Base-by-base conservation (phyloP, 2,797 vertebrate species). In the Liasis olivaceus region DNA sequence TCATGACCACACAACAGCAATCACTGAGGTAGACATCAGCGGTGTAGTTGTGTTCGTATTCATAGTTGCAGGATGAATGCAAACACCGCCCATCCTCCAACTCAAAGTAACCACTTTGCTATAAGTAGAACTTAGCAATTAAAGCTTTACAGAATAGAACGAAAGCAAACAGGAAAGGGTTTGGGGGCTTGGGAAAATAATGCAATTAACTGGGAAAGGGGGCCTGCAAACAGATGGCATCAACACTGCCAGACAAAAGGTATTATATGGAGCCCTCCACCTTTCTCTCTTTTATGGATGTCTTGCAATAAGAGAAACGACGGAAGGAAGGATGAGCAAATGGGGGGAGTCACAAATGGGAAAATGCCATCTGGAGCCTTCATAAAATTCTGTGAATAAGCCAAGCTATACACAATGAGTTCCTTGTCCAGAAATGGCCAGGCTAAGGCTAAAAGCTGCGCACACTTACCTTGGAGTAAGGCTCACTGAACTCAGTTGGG, bases 91-190 rank as follows among this genome's bases (percentile, higher is more conserved):
- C n/a, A 85, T 85, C 60, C 62, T 90, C 86, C 86, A 88, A 26
- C 69, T 90, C 85, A 47, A 88, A 90, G 69, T 64, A 84, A 64
- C 85, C 60, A 93, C 51, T 93, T 91, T 54, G 63, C 85, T 94
- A 85, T 85, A 94, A 92, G 86, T 72, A 56, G 62, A 92, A 84
- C 62, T 84, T 84, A 92, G 72, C 77, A 90, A 85, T 92, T 94
- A 92, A 81, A 64, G 42, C 72, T 56, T 92, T 72, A 62, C 20
- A 94, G 72, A 89, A 63, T 58, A 87, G 89, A 92, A 92, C 42
- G 56, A 84, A 47, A 88, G 69, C 26, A 77, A 36, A 47, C 59
- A 12, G 56, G 31, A 8, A 81, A 42, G 36, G 86, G 88, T 15
- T 51, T 12, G 13, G 64, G 24, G 56, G 42, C 15, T 88, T 85